Evolutionary conservation across 2,797 vertebrate genomes (phyloP).

Genomic region (Macrochelys suwanniensis): DNA sequence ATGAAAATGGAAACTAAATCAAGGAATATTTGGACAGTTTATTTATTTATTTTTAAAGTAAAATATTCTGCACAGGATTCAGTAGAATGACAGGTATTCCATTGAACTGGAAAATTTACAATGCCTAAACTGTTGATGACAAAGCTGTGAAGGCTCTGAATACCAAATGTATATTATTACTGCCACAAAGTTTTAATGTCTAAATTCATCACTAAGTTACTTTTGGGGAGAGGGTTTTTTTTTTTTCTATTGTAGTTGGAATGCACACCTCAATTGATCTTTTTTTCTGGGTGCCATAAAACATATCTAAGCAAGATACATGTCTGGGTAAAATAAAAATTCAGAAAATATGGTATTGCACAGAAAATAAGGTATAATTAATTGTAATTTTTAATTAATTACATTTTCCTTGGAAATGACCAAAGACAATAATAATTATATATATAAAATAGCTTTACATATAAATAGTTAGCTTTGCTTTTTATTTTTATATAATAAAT

Average conservation of each 20-base stretch:
- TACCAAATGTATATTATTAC: not conserved
- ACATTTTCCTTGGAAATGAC: not conserved
- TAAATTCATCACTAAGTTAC: not conserved
- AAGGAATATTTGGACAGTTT: not conserved
- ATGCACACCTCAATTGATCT: not conserved
- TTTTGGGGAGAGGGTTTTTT: not conserved
- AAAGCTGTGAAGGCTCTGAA: not conserved
- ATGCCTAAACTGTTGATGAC: not conserved
- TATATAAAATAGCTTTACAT: not conserved
- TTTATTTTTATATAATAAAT: not conserved
- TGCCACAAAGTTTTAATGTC: not conserved
- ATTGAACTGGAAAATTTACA: constrained; percentile 7
- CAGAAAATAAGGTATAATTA: not conserved
- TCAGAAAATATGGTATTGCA: not conserved
- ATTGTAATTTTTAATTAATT: not conserved
- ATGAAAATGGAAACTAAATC: constrained; percentile 28
- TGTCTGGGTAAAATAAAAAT: not conserved
- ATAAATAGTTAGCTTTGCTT: not conserved
- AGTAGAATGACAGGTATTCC: not conserved
- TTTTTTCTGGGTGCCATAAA: not conserved
- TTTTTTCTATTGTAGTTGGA: not conserved
- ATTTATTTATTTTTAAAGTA: not conserved
- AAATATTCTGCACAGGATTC: not conserved
- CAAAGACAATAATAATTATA: not conserved
- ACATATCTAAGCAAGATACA: not conserved